These are phyloP conservation scores for Diprion similis DNA, from an alignment of 1,140 invertebrate genomes.

Conservation along the genomic window DNA sequence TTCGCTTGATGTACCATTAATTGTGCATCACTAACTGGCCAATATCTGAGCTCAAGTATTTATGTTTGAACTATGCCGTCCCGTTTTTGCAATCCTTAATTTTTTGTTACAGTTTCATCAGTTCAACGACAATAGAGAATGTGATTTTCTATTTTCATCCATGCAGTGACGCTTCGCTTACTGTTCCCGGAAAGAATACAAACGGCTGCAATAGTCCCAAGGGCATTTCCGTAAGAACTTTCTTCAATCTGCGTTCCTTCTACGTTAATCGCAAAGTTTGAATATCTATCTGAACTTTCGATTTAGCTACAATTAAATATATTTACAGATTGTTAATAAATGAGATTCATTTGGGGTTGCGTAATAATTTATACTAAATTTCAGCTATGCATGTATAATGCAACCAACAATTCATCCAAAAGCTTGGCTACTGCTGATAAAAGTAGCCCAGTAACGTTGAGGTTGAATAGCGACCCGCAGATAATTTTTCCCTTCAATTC, in stretches of 20 bases:
- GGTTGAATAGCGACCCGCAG: background rate
- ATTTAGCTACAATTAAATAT: background rate
- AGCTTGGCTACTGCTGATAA: conserved; percentile 32
- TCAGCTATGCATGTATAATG: conserved; percentile 26
- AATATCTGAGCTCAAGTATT: too few species aligned
- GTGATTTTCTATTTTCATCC: background rate
- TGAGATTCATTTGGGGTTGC: background rate
- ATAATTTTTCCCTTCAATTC: conserved; percentile 16
- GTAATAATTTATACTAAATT: conserved; percentile 10
- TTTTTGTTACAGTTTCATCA: background rate
- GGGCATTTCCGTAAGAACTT: conserved; percentile 1
- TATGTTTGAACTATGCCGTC: too few species aligned
- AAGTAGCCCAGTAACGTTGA: conserved; percentile 15
- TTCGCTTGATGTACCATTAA: too few species aligned
- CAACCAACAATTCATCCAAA: background rate
- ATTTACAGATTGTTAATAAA: background rate
- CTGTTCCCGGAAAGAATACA: background rate
- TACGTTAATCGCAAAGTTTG: background rate
- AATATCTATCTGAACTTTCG: conserved; percentile 6
- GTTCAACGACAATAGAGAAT: background rate
- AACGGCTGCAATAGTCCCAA: background rate
- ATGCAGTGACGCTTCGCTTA: background rate
- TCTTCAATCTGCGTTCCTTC: background rate
- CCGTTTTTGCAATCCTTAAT: too few species aligned
- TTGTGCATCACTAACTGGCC: too few species aligned